phyloP scores from a whole-genome alignment of 1,140 invertebrate genomes.

The Lasioglossum albipes region DNA sequence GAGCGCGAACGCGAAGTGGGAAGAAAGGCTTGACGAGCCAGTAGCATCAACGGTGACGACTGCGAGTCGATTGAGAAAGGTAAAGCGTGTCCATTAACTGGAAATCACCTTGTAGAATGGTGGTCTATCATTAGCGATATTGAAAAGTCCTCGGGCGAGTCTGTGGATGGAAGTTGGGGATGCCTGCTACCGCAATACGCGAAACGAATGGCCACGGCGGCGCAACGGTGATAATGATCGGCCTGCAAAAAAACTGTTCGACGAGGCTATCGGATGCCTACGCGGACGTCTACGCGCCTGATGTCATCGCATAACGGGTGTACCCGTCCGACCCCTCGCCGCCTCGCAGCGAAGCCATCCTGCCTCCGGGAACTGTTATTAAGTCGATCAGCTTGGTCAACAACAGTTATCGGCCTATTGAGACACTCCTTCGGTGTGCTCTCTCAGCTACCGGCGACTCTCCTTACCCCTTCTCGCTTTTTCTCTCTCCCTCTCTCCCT shows the following conservation, averaged over 20 bases:
- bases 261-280: slow-evolving; percentile 22
- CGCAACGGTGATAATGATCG: slow-evolving; percentile 42
- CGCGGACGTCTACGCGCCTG: slow-evolving; percentile 36
- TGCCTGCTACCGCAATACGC: slow-evolving; percentile 8
- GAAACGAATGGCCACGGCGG: slow-evolving; percentile 3
- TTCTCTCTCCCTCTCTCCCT: background rate
- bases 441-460: background rate
- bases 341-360: background rate
- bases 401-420: slow-evolving; percentile 45
- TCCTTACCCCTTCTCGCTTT: background rate
- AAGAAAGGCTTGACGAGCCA: too few species aligned
- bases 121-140: too few species aligned
- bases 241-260: background rate
- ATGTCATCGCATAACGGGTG: slow-evolving; percentile 53
- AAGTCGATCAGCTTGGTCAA: slow-evolving; percentile 37
- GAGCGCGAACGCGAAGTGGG: too few species aligned
- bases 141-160: too few species aligned
- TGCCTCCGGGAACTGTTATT: slow-evolving; percentile 51
- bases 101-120: too few species aligned
- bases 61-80: too few species aligned
- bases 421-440: slow-evolving; percentile 2
- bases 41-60: too few species aligned
- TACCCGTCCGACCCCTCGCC: background rate
- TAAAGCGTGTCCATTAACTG: too few species aligned
- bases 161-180: too few species aligned